Conservation (phyloP, 1,140 invertebrate species). For the Acyrthosiphon pisum region DNA sequence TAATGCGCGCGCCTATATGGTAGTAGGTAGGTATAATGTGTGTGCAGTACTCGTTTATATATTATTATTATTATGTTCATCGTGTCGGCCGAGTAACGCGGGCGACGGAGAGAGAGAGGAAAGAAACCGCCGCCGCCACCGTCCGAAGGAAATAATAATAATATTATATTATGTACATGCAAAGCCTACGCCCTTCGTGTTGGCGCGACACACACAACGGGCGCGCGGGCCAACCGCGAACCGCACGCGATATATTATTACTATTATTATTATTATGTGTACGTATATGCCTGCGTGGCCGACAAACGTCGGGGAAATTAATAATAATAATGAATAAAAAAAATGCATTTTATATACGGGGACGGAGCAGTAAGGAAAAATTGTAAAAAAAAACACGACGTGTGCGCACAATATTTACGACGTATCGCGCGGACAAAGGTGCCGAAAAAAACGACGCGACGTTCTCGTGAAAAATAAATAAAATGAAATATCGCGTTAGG, state of each 20-base stretch:
- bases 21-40: not conserved
- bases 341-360: not conserved
- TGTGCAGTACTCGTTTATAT: not conserved
- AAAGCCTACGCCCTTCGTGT: constrained; percentile 49
- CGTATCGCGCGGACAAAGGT: constrained; percentile 41
- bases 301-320: constrained; percentile 38
- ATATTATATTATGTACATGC: not conserved
- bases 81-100: not conserved
- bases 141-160: not conserved
- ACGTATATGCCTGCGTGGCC: constrained; percentile 7
- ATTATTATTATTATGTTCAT: not conserved
- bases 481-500: not conserved
- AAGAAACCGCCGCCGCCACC: not conserved
- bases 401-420: constrained; percentile 37
- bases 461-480: not conserved
- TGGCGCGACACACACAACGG: constrained; percentile 12
- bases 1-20: not conserved
- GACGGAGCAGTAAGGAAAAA: not conserved
- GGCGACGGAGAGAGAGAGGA: not conserved
- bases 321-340: not conserved
- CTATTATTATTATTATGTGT: not conserved
- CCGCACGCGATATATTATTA: constrained; percentile 38
- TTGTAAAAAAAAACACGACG: constrained; percentile 15
- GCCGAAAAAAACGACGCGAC: constrained; percentile 23
- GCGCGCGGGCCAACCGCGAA: constrained; percentile 39